Conservation (phyloP, 2,797 vertebrate species). For the Mormyrus proboscirostris region DNA sequence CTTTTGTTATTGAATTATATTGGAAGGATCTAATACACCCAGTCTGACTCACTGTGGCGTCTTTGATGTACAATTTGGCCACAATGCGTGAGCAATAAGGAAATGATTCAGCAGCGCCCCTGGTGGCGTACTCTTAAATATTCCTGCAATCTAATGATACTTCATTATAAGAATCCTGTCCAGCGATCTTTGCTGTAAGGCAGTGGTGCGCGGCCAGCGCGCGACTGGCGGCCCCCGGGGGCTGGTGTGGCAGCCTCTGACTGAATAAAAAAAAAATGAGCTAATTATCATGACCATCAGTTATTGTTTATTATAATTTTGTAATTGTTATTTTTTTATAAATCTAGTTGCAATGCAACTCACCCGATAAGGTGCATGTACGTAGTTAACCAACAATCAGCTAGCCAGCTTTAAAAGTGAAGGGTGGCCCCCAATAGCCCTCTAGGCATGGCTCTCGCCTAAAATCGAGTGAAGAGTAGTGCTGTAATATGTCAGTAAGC, state of each 20-base stretch:
- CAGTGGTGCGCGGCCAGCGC: background rate
- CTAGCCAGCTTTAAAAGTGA: background rate
- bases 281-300: background rate
- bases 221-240: too few species aligned
- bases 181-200: background rate
- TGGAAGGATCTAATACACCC: background rate
- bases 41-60: background rate
- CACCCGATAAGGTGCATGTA: background rate
- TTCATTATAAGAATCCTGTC: background rate
- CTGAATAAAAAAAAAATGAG: background rate
- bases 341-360: background rate
- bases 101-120: constrained; percentile 20
- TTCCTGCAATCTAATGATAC: background rate
- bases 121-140: background rate
- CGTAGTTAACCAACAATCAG: background rate
- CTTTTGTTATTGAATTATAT: background rate
- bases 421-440: background rate
- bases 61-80: background rate
- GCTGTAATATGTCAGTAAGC: background rate
- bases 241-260: background rate
- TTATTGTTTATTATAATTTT: background rate
- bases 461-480: background rate
- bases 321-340: background rate
- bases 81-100: background rate
- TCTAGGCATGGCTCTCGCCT: background rate